These are phyloP conservation scores for Notocelia uddmanniana DNA, from an alignment of 2,888 invertebrate species.

Conservation along the genomic window DNA sequence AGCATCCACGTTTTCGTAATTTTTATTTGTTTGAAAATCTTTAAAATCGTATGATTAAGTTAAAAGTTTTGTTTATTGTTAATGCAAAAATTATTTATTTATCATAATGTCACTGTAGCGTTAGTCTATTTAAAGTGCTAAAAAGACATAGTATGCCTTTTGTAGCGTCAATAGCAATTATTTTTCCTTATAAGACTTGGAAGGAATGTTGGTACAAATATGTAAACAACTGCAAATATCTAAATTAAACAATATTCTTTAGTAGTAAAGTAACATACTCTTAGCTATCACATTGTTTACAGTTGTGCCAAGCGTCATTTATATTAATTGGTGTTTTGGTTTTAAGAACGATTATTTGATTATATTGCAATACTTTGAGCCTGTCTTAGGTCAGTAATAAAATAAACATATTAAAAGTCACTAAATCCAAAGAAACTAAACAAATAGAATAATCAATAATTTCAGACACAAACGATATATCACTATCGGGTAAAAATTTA, in stretches of 20 bases:
- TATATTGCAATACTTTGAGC: not conserved
- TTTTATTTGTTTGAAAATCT: too few species aligned
- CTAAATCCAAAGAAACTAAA: not conserved
- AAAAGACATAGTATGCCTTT: too few species aligned
- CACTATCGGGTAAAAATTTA: not conserved
- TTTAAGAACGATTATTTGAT: not conserved
- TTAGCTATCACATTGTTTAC: conserved; percentile 24
- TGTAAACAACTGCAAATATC: conserved; percentile 28
- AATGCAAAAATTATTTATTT: too few species aligned
- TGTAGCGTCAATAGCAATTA: too few species aligned
- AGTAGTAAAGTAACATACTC: conserved; percentile 7
- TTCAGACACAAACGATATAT: not conserved
- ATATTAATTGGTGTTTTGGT: conserved; percentile 22
- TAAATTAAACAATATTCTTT: conserved; percentile 25
- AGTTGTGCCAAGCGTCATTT: conserved; percentile 6
- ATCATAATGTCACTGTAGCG: too few species aligned
- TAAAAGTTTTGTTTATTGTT: too few species aligned
- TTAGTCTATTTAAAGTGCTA: too few species aligned
- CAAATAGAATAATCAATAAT: conserved; percentile 3
- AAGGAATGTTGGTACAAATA: conserved; percentile 5
- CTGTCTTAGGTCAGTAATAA: conserved; percentile 13
- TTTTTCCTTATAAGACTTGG: conserved; percentile 12
- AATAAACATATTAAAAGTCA: not conserved
- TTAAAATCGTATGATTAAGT: too few species aligned
- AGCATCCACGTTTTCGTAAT: too few species aligned